phyloP scores from a whole-genome alignment of 2,888 invertebrate genomes.

The Andrena trimmerana region DNA sequence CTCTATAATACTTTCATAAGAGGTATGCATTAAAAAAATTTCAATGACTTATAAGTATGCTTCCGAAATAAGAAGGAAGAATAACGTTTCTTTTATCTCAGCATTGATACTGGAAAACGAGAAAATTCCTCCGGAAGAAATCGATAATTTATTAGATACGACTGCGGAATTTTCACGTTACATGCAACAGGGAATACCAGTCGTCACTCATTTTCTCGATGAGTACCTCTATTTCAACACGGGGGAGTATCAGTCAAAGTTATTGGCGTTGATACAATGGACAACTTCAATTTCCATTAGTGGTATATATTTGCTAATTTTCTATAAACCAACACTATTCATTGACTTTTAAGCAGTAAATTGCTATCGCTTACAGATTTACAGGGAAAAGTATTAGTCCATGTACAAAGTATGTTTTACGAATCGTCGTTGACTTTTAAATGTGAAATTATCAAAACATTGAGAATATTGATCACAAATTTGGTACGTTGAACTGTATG shows the following conservation, averaged over 20 bases:
- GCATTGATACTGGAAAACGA: constrained; percentile 80
- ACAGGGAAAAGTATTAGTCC: constrained; percentile 73
- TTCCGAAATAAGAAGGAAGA: background rate
- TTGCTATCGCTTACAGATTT: constrained; percentile 71
- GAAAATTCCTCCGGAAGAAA: constrained; percentile 76
- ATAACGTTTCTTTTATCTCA: constrained; percentile 50
- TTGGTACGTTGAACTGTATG: constrained; percentile 70
- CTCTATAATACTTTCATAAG: constrained; percentile 79
- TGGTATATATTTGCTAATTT: constrained; percentile 64
- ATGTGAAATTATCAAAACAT: constrained; percentile 77
- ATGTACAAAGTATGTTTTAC: constrained; percentile 78
- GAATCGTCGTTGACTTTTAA: constrained; percentile 77
- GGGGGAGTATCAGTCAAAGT: constrained; percentile 74
- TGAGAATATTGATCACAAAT: constrained; percentile 75
- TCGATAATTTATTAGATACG: constrained; percentile 76
- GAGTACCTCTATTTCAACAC: constrained; percentile 79
- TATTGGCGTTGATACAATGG: constrained; percentile 81
- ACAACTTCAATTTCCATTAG: constrained; percentile 73
- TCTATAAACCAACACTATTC: background rate
- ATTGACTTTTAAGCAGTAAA: constrained; percentile 8
- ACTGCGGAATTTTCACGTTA: constrained; percentile 80
- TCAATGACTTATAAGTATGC: background rate
- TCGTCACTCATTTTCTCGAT: constrained; percentile 79
- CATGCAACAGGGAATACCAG: constrained; percentile 82
- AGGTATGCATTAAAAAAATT: constrained; percentile 64